phyloP scores from a whole-genome alignment of 2,113 vertebrate genomes.

The Centropristis striata region DNA sequence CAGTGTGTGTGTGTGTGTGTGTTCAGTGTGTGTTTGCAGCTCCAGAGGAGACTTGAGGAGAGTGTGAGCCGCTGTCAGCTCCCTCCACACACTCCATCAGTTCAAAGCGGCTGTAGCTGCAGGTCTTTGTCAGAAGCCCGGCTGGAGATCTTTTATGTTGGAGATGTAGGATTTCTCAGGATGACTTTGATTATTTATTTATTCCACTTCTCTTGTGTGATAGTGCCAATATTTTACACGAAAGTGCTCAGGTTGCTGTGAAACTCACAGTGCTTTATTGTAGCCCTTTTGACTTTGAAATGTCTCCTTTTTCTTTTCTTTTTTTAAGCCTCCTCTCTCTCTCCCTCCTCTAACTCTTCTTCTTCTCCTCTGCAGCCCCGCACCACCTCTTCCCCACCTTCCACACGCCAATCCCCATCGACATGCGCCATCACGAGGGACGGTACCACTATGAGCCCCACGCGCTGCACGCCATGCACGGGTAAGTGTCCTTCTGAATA shows the following conservation, averaged over 20 bases:
- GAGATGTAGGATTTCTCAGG: constrained; percentile 93
- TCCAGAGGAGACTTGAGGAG: constrained; percentile 1
- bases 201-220: constrained; percentile 92
- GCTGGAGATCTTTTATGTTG: constrained; percentile 96
- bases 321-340: constrained; percentile 74
- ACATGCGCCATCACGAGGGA: constrained; percentile 96
- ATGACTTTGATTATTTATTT: constrained; percentile 98
- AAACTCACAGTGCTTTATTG: constrained; percentile 90
- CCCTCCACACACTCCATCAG: constrained; percentile 89
- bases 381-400: constrained; percentile 94
- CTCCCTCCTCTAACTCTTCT: constrained; percentile 28
- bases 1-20: neutral
- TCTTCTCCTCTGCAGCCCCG: constrained; percentile 85
- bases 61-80: constrained; percentile 44
- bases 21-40: constrained; percentile 9
- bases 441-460: constrained; percentile 96
- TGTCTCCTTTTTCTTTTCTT: constrained; percentile 63
- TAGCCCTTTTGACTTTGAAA: constrained; percentile 77
- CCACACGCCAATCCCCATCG: constrained; percentile 95
- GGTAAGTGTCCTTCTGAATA: constrained; percentile 86
- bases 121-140: constrained; percentile 95
- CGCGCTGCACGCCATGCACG: constrained; percentile 90
- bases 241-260: constrained; percentile 88
- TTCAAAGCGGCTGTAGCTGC: constrained; percentile 94
- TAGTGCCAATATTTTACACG: constrained; percentile 86